Percentiles rank a stretch among this genome's conserved stretches.
Conservation (phyloP, 1,140 invertebrate species). For the Drosophila lowei region DNA sequence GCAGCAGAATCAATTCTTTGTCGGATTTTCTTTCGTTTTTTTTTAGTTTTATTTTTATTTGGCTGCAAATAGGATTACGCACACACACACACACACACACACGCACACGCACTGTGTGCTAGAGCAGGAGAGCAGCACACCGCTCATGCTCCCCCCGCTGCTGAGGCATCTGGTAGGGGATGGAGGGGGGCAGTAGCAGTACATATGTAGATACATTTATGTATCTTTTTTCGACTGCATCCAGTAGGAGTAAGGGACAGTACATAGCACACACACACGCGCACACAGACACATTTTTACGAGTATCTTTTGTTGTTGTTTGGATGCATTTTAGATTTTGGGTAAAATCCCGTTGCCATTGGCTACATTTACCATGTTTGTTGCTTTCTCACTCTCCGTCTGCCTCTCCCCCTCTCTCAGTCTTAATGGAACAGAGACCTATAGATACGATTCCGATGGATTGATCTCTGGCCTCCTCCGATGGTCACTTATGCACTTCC, state of each 20-base stretch:
- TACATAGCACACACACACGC: background rate
- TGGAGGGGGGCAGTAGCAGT: slow-evolving; percentile 3
- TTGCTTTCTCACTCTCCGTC: slow-evolving; percentile 14
- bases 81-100: slow-evolving; percentile 17
- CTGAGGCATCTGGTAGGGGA: slow-evolving; percentile 25
- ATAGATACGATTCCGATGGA: slow-evolving; percentile 33
- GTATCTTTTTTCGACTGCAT: too few relatives aligned
- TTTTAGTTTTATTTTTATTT: slow-evolving; percentile 54
- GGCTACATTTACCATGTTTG: slow-evolving; percentile 34
- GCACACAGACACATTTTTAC: background rate
- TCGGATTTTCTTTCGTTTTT: slow-evolving; percentile 67
- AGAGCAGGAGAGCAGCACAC: slow-evolving; percentile 25
- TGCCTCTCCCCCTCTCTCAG: background rate
- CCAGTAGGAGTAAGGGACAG: background rate
- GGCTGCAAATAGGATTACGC: slow-evolving; percentile 74
- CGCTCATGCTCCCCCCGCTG: slow-evolving; percentile 1
- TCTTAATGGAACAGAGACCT: background rate
- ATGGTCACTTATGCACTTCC: slow-evolving; percentile 4
- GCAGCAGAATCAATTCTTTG: slow-evolving; percentile 49
- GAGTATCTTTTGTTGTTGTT: background rate
- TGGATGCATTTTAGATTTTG: slow-evolving; percentile 38
- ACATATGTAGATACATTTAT: background rate
- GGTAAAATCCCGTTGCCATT: slow-evolving; percentile 43
- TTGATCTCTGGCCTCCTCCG: background rate
- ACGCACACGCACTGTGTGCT: background rate